These are phyloP conservation scores for Batillaria attramentaria DNA, from an alignment of 1,140 invertebrate genomes.

Conservation along the genomic window DNA sequence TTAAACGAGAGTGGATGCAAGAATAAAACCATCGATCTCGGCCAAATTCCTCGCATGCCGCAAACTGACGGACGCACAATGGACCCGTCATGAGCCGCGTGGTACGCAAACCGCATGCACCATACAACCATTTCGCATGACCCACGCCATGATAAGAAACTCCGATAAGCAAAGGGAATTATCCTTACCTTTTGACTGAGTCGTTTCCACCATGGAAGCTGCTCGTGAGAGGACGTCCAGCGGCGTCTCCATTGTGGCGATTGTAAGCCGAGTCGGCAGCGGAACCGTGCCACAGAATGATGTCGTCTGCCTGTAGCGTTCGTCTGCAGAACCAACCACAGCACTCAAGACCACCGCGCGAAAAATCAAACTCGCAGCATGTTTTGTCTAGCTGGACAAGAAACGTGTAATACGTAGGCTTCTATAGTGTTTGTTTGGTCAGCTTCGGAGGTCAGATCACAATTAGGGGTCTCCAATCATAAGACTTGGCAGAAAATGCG, in stretches of 20 bases:
- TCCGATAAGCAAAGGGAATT: no score
- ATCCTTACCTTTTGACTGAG: slow-evolving; percentile 47
- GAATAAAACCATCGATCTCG: background rate
- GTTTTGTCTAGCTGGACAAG: background rate
- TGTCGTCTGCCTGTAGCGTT: slow-evolving; percentile 26
- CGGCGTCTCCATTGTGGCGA: slow-evolving; percentile 80
- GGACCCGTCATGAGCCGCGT: slow-evolving; percentile 10
- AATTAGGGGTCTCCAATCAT: no score
- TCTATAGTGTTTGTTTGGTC: no score
- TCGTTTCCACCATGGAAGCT: slow-evolving; percentile 84
- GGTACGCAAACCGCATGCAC: slow-evolving; percentile 10
- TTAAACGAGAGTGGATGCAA: no score
- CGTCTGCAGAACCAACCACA: slow-evolving; percentile 3
- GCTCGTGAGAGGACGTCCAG: slow-evolving; percentile 90
- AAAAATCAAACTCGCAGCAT: slow-evolving; percentile 25
- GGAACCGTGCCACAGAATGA: slow-evolving; percentile 24
- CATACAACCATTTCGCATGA: background rate
- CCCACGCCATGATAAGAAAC: no score
- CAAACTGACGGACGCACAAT: slow-evolving; percentile 12
- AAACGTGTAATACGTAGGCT: no score
- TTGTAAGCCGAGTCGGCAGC: slow-evolving; percentile 19
- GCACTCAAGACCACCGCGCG: slow-evolving; percentile 5
- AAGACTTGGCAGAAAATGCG: slow-evolving; percentile 13
- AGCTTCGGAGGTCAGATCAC: no score
- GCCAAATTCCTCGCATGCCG: slow-evolving; percentile 17